Evolutionary conservation across 2,797 vertebrate species (phyloP).

Genomic region (Dendrocincla tyrannina): DNA sequence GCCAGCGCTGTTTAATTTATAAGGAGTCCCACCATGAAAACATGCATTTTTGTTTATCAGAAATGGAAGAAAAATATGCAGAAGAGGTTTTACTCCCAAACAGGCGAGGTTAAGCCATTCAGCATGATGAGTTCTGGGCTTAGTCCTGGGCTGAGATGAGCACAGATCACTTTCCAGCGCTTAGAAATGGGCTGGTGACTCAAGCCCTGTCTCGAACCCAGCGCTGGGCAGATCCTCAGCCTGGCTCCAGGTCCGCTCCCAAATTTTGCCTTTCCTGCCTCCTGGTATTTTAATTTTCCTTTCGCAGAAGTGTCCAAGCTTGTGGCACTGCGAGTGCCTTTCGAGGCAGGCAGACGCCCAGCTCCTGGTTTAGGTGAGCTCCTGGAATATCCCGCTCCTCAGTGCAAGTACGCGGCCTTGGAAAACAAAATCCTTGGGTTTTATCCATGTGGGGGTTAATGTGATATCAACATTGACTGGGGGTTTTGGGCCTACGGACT

Average conservation of each 20-base stretch:
- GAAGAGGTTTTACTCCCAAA: background rate
- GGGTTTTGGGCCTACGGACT: background rate
- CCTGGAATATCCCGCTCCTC: background rate
- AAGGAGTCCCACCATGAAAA: background rate
- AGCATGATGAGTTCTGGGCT: background rate
- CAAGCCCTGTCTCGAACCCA: background rate
- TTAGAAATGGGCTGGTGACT: background rate
- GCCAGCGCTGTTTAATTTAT: constrained; percentile 9
- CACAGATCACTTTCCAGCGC: background rate
- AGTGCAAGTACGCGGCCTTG: fast-evolving
- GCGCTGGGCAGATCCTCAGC: background rate
- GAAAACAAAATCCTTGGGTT: background rate
- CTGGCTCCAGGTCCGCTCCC: background rate
- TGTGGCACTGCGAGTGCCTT: background rate
- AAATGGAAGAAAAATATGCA: constrained; percentile 7
- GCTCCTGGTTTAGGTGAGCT: background rate
- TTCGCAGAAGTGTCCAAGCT: fast-evolving
- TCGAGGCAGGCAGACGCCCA: background rate
- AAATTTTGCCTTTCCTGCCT: background rate
- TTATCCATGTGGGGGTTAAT: background rate
- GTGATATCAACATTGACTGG: background rate
- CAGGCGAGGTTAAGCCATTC: constrained; percentile 9
- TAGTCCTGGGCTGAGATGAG: background rate
- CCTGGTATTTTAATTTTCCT: background rate
- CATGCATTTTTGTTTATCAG: constrained; percentile 15